Evolutionary conservation across 23 tunicate genomes (phyloP), one percentile per base, ranked within the genome.

Genomic region (Diplosoma virens): DNA sequence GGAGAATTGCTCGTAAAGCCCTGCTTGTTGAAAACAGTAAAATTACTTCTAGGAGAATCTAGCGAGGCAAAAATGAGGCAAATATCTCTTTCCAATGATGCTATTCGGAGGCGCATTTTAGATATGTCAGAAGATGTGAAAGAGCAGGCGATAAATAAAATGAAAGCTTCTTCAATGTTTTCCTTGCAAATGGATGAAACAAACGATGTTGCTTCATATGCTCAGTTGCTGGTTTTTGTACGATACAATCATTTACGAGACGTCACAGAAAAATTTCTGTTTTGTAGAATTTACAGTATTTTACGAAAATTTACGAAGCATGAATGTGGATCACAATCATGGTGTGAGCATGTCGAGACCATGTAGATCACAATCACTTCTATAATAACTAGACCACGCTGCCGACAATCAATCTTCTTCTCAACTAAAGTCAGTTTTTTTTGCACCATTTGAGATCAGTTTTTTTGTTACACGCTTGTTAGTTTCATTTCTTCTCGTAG

Each of bases 161-260:
- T 72, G 61, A 72, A 72, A 72, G 32, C 61, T 72, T 72, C 24
- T 68, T 7, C 78, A 33, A 72, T 72, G 78, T 72, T 72, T 48
- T 47, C 78, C 30, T 47, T 72, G 24, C 61, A 48, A 50, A 33
- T 72, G 18, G 78, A 72, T 61, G 35, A 72, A 72, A 47, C 61
- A 72, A 72, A 33, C 25, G 61, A 72, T 72, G 61, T 48, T 36
- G 78, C 78, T 17, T 83, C 87, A 75, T 75, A 75, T 41, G 47
- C 75, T 48, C 87, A 83, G 65, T 64, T 83, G 25, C 32, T 83
- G 53, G 87, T 83, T 60, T 75, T 83, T 48, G 87, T 45, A 24
- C 30, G 86, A 72, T 81, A 81, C 66, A 1, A 72, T 21, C 35
- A 73, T 73, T 24, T 34, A 33, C 65, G 52, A 50, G 75, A 75